Evolutionary conservation across 2,113 vertebrate species (phyloP).

Genomic region (Zosterops hypoxanthus): DNA sequence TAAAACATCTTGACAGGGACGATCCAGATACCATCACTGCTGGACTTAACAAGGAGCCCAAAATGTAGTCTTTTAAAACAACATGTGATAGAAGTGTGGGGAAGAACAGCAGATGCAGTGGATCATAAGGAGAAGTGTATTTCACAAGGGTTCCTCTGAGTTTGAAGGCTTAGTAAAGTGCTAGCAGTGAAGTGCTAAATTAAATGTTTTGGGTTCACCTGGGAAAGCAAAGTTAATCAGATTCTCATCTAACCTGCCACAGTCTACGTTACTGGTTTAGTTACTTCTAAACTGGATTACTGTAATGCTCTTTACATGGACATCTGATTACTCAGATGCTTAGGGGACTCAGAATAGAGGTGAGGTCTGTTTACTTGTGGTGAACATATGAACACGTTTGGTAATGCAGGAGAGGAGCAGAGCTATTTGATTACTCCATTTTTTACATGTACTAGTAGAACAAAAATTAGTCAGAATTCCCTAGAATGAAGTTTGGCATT

Average conservation of each 20-base stretch:
- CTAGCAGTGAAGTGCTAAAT: background rate
- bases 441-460: background rate
- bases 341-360: background rate
- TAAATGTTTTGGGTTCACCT: background rate
- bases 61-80: background rate
- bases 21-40: background rate
- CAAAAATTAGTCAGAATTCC: background rate
- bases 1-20: background rate
- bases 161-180: background rate
- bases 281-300: background rate
- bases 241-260: background rate
- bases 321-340: background rate
- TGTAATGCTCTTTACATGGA: background rate
- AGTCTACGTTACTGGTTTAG: background rate
- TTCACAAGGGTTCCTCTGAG: background rate
- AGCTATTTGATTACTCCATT: background rate
- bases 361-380: background rate
- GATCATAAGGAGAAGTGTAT: background rate
- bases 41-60: background rate
- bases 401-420: background rate
- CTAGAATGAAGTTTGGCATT: background rate
- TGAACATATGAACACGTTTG: rapidly evolving
- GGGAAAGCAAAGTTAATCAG: background rate
- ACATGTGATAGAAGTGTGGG: rapidly evolving
- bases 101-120: background rate